Conservation (phyloP, 2,888 invertebrate genomes). For the Sepioteuthis lessoniana region DNA sequence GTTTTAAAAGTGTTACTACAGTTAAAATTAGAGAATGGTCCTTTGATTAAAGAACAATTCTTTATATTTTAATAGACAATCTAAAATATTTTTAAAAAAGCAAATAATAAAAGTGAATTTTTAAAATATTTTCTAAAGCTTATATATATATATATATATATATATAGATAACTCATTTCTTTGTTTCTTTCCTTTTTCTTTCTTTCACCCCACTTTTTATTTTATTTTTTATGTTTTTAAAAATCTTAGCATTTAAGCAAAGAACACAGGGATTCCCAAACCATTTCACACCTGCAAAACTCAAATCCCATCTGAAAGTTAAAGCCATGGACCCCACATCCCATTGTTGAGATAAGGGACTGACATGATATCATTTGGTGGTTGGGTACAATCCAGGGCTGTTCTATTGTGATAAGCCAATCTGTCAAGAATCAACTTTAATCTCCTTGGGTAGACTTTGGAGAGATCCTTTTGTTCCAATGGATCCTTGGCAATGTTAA, state of each 20-base stretch:
- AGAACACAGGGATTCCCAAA: background rate
- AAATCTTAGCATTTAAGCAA: background rate
- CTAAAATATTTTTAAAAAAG: background rate
- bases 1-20: background rate
- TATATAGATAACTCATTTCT: too few relatives aligned
- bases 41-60: background rate
- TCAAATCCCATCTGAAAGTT: background rate
- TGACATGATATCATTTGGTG: constrained; percentile 55
- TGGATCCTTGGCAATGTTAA: constrained; percentile 60
- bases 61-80: background rate
- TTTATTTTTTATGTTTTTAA: background rate
- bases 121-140: background rate
- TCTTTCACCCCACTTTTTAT: background rate
- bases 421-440: constrained; percentile 53
- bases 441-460: constrained; percentile 53
- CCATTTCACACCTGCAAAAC: background rate
- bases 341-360: constrained; percentile 59
- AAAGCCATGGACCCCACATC: constrained; percentile 61
- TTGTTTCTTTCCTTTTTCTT: too few relatives aligned
- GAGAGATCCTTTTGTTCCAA: constrained; percentile 58
- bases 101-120: background rate
- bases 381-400: constrained; percentile 58
- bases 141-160: background rate
- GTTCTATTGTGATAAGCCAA: constrained; percentile 56
- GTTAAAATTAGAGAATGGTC: background rate